Evolutionary conservation across 2,888 invertebrate species (phyloP).

Genomic region (Catocala sponsa): DNA sequence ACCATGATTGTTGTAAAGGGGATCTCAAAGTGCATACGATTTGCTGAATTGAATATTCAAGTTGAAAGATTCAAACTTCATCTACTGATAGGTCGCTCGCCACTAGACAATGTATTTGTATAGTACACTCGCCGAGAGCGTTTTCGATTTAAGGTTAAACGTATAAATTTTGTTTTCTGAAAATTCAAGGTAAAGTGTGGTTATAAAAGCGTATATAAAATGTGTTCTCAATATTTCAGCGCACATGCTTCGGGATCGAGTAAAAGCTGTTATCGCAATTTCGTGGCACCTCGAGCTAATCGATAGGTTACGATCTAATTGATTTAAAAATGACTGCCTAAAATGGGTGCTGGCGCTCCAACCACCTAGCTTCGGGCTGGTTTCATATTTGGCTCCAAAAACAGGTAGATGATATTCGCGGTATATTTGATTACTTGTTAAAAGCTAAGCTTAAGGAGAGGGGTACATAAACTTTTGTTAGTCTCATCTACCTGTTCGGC

Average conservation of each 20-base stretch:
- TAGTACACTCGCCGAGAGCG: background rate
- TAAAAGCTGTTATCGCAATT: slow-evolving; percentile 14
- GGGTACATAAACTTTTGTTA: slow-evolving; percentile 23
- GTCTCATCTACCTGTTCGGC: slow-evolving; percentile 26
- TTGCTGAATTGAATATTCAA: slow-evolving; percentile 33
- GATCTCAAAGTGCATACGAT: slow-evolving; percentile 15
- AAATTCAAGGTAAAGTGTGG: no score
- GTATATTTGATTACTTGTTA: background rate
- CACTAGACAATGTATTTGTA: slow-evolving; percentile 1
- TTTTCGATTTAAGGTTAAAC: background rate
- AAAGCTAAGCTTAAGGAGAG: background rate
- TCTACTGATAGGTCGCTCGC: background rate
- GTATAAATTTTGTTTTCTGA: no score
- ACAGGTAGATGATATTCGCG: background rate
- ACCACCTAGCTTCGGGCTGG: background rate
- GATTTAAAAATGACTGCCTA: slow-evolving; percentile 15
- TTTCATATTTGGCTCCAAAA: background rate
- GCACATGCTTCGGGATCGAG: background rate
- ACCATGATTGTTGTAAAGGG: background rate
- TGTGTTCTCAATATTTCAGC: no score
- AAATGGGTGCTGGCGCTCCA: background rate
- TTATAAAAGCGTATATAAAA: no score
- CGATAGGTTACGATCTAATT: slow-evolving; percentile 18
- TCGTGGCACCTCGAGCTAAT: slow-evolving; percentile 19
- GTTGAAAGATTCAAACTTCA: no score